Evolutionary conservation across 2,888 invertebrate genomes (phyloP), one percentile per base, ranked within the genome.

Genomic region (Bruchidius siliquastri): DNA sequence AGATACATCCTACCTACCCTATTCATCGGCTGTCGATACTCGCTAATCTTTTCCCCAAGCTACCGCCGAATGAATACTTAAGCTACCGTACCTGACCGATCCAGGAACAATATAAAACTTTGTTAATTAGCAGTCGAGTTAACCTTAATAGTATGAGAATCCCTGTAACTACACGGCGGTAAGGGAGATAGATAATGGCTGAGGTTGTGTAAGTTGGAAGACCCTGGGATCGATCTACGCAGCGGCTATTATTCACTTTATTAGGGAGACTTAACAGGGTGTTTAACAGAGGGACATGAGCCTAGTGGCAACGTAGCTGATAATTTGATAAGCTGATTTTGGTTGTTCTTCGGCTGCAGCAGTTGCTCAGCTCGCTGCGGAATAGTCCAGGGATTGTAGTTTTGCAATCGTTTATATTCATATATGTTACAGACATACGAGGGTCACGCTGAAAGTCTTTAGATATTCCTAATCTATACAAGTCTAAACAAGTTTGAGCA

Each of bases 71-170:
- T 49, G 49, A 49, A 49, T 49, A 49, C 49, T 49, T 49, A 49
- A 49, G 49, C 49, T 49, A 49, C 49, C 49, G 49, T 49, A 49
- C 49, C 49, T 49, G 49, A 13, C 18, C 49, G 49, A 49, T 49
- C 49, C 49, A 49, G 49, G 72, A 72, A 72, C 72, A 72, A 72
- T 72, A 72, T 72, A 72, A 72, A 72, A 72, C 72, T 72, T 72
- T 72, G 22, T 67, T 72, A 72, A 72, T 72, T 72, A 72, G 72
- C 49, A 66, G 66, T 67, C 69, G 66, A 72, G 72, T 72, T 67
- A 69, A 68, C 72, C 72, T 49, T 72, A 66, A 72, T 72, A 72
- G 49, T 69, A 69, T 66, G 69, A 32, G 49, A 67, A 72, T 69
- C 69, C 69, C 66, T 69, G 70, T 72, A 72, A 72, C 70, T 72